Base-by-base conservation (phyloP, 2,797 vertebrate genomes). In the Adrianichthys oophorus region DNA sequence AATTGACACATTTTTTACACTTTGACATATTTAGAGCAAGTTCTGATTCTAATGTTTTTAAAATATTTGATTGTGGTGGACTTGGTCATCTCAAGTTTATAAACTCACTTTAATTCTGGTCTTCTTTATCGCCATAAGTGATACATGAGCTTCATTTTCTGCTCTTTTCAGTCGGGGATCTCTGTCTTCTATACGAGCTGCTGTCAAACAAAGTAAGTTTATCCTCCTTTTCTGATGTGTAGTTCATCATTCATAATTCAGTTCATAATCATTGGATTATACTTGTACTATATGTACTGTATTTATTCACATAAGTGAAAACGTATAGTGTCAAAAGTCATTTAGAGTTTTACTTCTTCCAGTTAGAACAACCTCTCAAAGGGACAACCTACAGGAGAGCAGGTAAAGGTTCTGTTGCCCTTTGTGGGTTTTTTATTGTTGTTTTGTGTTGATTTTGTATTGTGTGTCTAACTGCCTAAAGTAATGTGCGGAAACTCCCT, bases 171-270 rank as follows among this genome's bases (percentile, higher is more conserved):
- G 96, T 77, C 94, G 91, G 90, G 94, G 95, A 76, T 92, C 95
- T 41, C 88, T 95, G 81, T 95, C 94, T 29, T 94, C 95, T 37
- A 91, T 97, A 89, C 92, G 90, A 94, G 94, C 95, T 21, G 95
- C 91, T 49, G 94, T 98, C 91, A 98, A 95, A 84, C 94, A 91
- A 93, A 93, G 97, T 92, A 53, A 84, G 90, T 89, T 65, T 53
- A 4, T 3, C 5, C 16, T 26, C 3, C 1, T 48, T 48, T 15
- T 48, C 7, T 29, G 15, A 4, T 17, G 5, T n/a, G 5, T n/a
- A 29, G 26, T n/a, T 16, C 29, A 3, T 23, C 26, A 23, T n/a
- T n/a, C n/a, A n/a, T n/a, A n/a, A n/a, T n/a, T n/a, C n/a, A n/a
- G n/a, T n/a, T n/a, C n/a, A n/a, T n/a, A n/a, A n/a, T n/a, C n/a